Percentiles rank a stretch among this genome's conserved stretches.
These are phyloP conservation scores for Phataginus tricuspis DNA, from an alignment of 2,797 vertebrate genomes.

Conservation along the genomic window DNA sequence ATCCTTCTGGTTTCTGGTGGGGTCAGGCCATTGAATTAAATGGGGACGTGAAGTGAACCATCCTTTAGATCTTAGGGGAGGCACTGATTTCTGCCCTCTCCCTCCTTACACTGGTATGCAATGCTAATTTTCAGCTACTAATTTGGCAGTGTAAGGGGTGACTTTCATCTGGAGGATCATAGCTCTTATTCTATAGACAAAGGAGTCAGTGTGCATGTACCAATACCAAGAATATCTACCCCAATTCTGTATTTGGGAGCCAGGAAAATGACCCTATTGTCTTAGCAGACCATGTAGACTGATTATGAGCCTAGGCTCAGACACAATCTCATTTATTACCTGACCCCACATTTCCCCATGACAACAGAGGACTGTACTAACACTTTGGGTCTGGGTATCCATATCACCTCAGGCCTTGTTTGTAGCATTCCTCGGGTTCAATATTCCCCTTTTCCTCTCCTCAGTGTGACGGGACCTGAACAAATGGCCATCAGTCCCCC, in stretches of 20 bases:
- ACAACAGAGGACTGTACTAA: background rate
- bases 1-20: background rate
- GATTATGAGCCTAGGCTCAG: background rate
- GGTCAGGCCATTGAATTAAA: background rate
- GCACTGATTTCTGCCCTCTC: background rate
- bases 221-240: background rate
- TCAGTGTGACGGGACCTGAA: background rate
- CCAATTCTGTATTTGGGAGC: background rate
- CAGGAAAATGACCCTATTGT: background rate
- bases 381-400: background rate
- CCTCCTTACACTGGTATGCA: background rate
- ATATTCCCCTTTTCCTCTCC: background rate
- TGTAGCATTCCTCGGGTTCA: background rate
- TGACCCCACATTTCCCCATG: accelerated
- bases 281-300: background rate
- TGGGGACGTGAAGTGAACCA: background rate
- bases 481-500: background rate
- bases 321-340: background rate
- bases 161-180: background rate
- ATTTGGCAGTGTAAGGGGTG: background rate
- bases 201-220: background rate
- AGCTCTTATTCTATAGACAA: background rate
- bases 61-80: background rate
- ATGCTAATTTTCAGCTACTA: background rate
- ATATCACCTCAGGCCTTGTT: background rate